Evolutionary conservation across 2,113 vertebrate species (phyloP).

Genomic region (Synchiropus splendidus): DNA sequence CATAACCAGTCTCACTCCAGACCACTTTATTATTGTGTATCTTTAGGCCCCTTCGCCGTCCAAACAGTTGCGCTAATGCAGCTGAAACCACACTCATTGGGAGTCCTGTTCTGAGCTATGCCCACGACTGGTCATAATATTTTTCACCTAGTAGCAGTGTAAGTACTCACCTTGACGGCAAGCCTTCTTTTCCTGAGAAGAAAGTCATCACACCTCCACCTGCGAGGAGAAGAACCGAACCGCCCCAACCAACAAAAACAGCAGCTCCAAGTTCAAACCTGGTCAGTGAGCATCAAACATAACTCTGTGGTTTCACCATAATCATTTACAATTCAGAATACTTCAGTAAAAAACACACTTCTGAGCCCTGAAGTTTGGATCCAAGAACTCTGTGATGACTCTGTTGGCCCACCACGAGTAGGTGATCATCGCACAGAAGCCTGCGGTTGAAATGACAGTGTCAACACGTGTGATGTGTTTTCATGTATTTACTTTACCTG

Average conservation of each 20-base stretch:
- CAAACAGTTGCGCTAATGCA: too few relatives aligned
- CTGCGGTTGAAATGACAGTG: constrained; percentile 45
- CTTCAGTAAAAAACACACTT: constrained; percentile 72
- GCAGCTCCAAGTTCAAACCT: constrained; percentile 87
- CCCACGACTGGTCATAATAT: not conserved
- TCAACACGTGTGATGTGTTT: not conserved
- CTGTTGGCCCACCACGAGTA: constrained; percentile 87
- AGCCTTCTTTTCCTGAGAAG: constrained; percentile 59
- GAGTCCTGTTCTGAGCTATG: too few relatives aligned
- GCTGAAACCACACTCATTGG: too few relatives aligned
- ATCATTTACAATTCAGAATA: too few relatives aligned
- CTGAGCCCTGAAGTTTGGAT: constrained; percentile 75
- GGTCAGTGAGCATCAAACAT: not conserved
- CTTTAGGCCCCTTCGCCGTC: too few relatives aligned
- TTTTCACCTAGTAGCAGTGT: not conserved
- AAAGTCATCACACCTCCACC: constrained; percentile 78
- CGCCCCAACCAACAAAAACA: constrained; percentile 90
- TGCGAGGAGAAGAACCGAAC: constrained; percentile 79
- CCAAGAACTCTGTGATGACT: constrained; percentile 79
- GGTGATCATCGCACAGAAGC: constrained; percentile 81
- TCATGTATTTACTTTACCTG: constrained; percentile 63
- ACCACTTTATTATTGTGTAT: too few relatives aligned
- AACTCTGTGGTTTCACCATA: too few relatives aligned
- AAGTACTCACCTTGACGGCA: constrained; percentile 32
- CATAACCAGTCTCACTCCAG: too few relatives aligned